Conservation (phyloP, 2,797 vertebrate species). For the Pantherophis vulpinus region DNA sequence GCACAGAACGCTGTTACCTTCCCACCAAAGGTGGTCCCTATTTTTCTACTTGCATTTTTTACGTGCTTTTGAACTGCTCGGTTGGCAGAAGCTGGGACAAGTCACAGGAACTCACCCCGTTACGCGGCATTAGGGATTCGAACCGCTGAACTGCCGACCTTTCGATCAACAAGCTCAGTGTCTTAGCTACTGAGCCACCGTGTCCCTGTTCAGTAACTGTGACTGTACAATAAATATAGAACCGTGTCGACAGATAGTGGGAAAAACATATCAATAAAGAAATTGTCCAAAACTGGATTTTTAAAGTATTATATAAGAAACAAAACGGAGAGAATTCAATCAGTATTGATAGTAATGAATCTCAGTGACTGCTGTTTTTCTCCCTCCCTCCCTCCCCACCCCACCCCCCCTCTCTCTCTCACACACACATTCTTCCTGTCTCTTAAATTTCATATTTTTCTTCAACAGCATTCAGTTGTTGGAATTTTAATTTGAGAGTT, state of each 20-base stretch:
- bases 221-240: background rate
- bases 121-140: no score
- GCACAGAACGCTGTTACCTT: no score
- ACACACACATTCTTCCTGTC: background rate
- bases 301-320: background rate
- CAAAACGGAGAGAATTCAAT: background rate
- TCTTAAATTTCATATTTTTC: slow-evolving; percentile 12
- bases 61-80: no score
- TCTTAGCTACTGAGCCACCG: no score
- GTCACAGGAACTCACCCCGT: no score
- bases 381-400: background rate
- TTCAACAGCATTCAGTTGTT: slow-evolving; percentile 7
- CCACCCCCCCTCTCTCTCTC: background rate
- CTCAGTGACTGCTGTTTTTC: background rate
- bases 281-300: background rate
- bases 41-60: no score
- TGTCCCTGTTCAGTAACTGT: background rate
- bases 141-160: no score
- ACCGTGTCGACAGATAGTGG: background rate
- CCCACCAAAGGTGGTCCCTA: no score
- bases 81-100: no score
- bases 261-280: background rate
- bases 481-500: slow-evolving; percentile 45
- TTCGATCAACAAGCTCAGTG: no score
- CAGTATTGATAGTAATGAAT: background rate